phyloP scores from a whole-genome alignment of 2,113 vertebrate genomes.

The Sylvilagus bachmani region DNA sequence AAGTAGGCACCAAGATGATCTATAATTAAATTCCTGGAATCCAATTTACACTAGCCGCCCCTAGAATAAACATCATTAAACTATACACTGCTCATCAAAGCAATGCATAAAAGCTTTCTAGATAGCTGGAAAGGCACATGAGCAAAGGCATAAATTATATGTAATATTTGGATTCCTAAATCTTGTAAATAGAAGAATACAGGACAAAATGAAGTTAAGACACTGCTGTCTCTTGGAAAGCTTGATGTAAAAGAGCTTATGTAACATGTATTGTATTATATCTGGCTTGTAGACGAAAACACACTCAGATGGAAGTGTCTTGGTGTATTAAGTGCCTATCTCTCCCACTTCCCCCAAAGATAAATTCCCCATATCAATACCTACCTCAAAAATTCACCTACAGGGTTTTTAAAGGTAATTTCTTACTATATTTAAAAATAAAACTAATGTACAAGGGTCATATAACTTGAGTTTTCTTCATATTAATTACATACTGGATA shows the following conservation, averaged over 20 bases:
- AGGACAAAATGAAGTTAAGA: background rate
- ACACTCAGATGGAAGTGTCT: background rate
- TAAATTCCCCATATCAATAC: background rate
- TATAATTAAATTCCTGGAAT: constrained; percentile 74
- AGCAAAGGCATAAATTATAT: constrained; percentile 24
- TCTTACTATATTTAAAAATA: constrained; percentile 13
- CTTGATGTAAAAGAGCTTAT: background rate
- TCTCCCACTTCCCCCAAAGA: background rate
- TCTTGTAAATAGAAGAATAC: constrained; percentile 8
- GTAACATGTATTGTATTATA: background rate
- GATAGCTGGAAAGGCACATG: constrained; percentile 19
- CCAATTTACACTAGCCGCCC: constrained; percentile 43
- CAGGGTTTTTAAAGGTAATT: background rate
- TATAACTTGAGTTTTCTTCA: background rate
- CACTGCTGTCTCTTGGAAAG: background rate
- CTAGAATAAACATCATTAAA: constrained; percentile 73
- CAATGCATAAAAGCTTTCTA: constrained; percentile 19
- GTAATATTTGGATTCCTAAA: constrained; percentile 38
- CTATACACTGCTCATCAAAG: constrained; percentile 64
- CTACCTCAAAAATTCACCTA: background rate
- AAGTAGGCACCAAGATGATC: constrained; percentile 59
- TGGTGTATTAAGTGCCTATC: background rate
- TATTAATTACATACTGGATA: background rate
- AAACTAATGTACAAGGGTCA: background rate
- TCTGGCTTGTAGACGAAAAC: background rate